Conservation (phyloP, 2,888 invertebrate species). For the Pecten maximus region DNA sequence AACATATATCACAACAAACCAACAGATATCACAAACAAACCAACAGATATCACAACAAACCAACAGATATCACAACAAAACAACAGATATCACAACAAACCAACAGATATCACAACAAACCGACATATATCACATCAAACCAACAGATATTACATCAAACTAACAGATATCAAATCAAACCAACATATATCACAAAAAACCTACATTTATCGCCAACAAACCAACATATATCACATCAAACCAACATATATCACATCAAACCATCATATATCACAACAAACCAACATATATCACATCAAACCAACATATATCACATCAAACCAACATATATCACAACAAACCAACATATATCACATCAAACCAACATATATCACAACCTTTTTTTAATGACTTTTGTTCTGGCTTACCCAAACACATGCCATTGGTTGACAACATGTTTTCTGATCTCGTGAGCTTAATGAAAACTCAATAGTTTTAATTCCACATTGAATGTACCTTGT, state of each 20-base stretch:
- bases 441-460: not conserved
- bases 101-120: not conserved
- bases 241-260: not conserved
- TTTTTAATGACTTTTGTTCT: no score
- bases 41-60: not conserved
- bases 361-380: not conserved
- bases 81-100: not conserved
- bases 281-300: not conserved
- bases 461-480: conserved; percentile 20
- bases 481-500: not conserved
- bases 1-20: not conserved
- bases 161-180: not conserved
- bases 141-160: not conserved
- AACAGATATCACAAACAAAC: not conserved
- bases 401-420: not conserved
- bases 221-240: not conserved
- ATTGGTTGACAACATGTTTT: not conserved
- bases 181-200: not conserved
- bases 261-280: not conserved
- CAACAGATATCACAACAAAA: not conserved
- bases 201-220: not conserved
- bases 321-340: no score
- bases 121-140: not conserved
- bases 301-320: not conserved
- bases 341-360: not conserved